Conservation (phyloP, 2,888 invertebrate genomes). For the Salpingus planirostris region DNA sequence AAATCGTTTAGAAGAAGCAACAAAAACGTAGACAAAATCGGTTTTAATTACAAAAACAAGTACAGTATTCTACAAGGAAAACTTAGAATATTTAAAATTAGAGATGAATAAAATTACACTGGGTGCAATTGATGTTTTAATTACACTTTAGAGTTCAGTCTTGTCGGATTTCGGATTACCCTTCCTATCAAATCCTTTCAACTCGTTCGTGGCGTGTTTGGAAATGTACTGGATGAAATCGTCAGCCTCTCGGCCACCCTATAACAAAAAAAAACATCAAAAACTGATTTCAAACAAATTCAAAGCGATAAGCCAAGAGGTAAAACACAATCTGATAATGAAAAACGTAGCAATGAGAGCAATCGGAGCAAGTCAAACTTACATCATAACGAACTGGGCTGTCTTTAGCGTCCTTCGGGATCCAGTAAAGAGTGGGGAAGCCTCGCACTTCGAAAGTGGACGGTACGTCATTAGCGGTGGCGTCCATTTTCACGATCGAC, state of each 20-base stretch:
- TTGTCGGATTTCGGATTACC: slow-evolving; percentile 56
- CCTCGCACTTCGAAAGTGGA: slow-evolving; percentile 84
- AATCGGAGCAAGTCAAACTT: slow-evolving; percentile 29
- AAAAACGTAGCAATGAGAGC: background rate
- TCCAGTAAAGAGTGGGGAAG: slow-evolving; percentile 97
- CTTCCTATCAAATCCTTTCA: slow-evolving; percentile 79
- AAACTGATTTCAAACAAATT: background rate
- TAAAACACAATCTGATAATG: background rate
- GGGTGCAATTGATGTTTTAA: background rate
- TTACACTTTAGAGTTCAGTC: slow-evolving; percentile 49
- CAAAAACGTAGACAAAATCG: no score
- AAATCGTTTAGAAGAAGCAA: no score
- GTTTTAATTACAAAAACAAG: no score
- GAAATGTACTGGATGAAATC: slow-evolving; percentile 95
- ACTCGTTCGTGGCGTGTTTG: slow-evolving; percentile 78
- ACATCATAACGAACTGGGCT: slow-evolving; percentile 80
- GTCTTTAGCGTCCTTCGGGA: slow-evolving; percentile 71
- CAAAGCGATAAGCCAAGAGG: background rate
- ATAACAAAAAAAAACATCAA: slow-evolving; percentile 29
- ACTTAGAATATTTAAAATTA: no score
- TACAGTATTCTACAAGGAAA: no score
- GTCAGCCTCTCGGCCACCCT: slow-evolving; percentile 85
- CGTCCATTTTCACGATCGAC: slow-evolving; percentile 95
- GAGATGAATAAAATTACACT: background rate
- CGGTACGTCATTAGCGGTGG: slow-evolving; percentile 97